Base-by-base conservation (phyloP, 2,113 vertebrate species). In the Gulo gulo region DNA sequence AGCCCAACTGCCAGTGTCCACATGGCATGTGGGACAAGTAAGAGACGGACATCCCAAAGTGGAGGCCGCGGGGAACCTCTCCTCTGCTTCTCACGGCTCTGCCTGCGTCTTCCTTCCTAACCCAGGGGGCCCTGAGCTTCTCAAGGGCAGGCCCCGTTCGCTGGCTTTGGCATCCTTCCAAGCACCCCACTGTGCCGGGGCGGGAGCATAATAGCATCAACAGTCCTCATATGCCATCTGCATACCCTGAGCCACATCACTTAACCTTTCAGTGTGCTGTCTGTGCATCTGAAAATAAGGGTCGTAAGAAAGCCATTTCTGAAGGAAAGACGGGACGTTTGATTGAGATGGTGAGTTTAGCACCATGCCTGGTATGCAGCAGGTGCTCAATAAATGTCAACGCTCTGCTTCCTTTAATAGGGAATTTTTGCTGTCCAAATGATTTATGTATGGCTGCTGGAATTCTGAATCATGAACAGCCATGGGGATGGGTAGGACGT, bases 161-260 rank as follows among this genome's bases (percentile, higher is more conserved):
- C 0, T n/a, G 18, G 16, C 59, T 59, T 65, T 9, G 29, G 69
- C 76, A 24, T 14, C 45, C 11, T 20, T 50, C 78, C 23, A 29
- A 4, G 24, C 20, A 23, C 55, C 24, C 3, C 36, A 0, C 14
- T 9, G 18, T 12, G 18, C 3, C 61, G 65, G 18, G 63, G 15
- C 0, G 0, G 1, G 55, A 67, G 26, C 45, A 1, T 8, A 2
- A 50, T 5, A 6, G 31, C 82, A 5, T 45, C 12, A 2, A 29
- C 7, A 15, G 1, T 10, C 6, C 1, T 20, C 7, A 1, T 10
- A 2, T 11, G 0, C n/a, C 2, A 1, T 21, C 36, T 39, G 36
- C 16, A 0, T 14, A 3, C 24, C 16, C 34, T 47, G 7, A 10
- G 47, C 29, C 50, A 6, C 1, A 1, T 34, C 16, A 1, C 39